Evolutionary conservation across 1,140 invertebrate species (phyloP), one percentile per base, ranked within the genome.

Genomic region (Gonioctena quinquepunctata): DNA sequence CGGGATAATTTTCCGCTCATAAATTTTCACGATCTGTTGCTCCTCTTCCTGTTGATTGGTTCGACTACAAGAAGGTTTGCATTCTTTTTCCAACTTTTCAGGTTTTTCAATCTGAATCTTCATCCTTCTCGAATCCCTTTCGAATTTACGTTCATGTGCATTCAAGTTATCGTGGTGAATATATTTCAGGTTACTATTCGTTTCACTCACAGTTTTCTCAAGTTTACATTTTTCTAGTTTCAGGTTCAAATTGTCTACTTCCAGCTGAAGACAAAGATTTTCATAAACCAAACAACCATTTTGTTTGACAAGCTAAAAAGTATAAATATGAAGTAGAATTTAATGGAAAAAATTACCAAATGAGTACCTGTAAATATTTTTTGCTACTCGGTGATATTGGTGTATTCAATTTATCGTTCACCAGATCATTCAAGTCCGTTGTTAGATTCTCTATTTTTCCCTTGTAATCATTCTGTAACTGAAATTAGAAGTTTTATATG

Each of bases 331-430:
- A 49, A 62, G 11, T 66, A 21, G 16, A 28, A 52, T 13, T 25
- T 23, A n/a, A 27, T 66, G 16, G 63, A 16, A 69, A 21, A 11
- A 42, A 62, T 61, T 33, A 49, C 16, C 18, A n/a, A 21, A 52
- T 28, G 54, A 13, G 75, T 74, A 82, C 81, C 61, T 83, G 79
- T 61, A 83, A 63, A 72, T 82, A 82, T 76, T 82, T 81, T 63
- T 80, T 79, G 63, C 78, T 82, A 52, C 80, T 82, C 21, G 79
- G 73, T 11, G 81, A 78, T 28, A 80, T 77, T 2, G 76, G 74
- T 5, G 68, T 64, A 52, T 33, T 52, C 25, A 82, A 73, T 54
- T 76, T 67, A 28, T 79, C 66, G 56, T 79, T 63, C n/a, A 77
- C 75, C n/a, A 79, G 70, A 26, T 77, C 65, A 22, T 73, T 70